phyloP scores from a whole-genome alignment of 37 sponge, comb jelly and placozoan genomes.

The Spongia lamella region DNA sequence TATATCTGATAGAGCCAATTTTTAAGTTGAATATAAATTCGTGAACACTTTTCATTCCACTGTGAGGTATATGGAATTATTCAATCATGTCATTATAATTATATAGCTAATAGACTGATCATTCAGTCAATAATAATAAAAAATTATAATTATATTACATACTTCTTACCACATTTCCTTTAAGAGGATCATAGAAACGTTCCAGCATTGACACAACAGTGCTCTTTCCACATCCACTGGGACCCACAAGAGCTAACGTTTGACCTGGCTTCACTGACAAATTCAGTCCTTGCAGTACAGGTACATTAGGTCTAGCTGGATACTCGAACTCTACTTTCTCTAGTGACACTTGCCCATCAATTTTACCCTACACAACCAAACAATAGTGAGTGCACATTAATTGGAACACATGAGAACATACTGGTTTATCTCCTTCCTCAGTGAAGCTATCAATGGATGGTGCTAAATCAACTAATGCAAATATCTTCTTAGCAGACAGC shows the following conservation, averaged over 20 bases:
- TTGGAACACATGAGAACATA: too few species aligned
- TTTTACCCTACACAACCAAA: too few species aligned
- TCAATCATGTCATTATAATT: too few species aligned
- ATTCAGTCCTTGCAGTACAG: conserved; percentile 76
- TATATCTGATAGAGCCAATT: too few species aligned
- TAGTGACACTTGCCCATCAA: conserved; percentile 65
- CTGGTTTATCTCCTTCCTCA: conserved; percentile 58
- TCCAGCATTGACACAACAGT: conserved; percentile 94
- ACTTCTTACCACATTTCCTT: conserved; percentile 55
- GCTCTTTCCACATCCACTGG: conserved; percentile 99
- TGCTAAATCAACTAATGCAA: conserved; percentile 55
- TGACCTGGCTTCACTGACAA: conserved; percentile 79
- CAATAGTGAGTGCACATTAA: too few species aligned
- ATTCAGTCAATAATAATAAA: too few species aligned
- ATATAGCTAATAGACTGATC: too few species aligned
- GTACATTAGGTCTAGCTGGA: conserved; percentile 82
- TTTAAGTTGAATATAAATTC: too few species aligned
- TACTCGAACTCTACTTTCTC: conserved; percentile 83
- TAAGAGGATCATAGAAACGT: conserved; percentile 88
- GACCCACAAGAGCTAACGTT: conserved; percentile 96
- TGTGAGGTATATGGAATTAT: too few species aligned
- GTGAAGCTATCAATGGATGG: conserved; percentile 72
- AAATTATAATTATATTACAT: too few species aligned
- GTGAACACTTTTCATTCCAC: too few species aligned
- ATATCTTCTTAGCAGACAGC: conserved; percentile 71